A percentile compares a stretch with the other conserved stretches of the same genome.
phyloP scores from a whole-genome alignment of 2,888 invertebrate genomes.

The Chymomyza procnemis region DNA sequence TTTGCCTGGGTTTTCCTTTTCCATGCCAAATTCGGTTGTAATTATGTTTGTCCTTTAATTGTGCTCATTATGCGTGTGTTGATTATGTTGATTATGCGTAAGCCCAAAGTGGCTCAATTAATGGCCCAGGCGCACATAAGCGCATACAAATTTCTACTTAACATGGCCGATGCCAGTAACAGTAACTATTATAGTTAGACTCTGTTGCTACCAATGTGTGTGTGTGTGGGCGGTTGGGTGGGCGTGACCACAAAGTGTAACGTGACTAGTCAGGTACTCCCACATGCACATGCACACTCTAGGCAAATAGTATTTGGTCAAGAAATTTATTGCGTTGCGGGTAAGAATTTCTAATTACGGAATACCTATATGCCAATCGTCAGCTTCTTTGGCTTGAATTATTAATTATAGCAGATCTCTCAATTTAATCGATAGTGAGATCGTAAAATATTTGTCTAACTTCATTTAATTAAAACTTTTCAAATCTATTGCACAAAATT shows the following conservation, averaged over 20 bases:
- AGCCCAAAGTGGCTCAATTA: constrained; percentile 70
- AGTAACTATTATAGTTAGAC: neutral
- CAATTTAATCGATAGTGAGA: too few relatives aligned
- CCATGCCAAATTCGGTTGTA: constrained; percentile 46
- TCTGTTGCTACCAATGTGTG: neutral
- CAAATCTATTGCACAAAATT: too few relatives aligned
- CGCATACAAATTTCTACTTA: constrained; percentile 18
- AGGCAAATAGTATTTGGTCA: too few relatives aligned
- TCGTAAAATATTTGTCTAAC: too few relatives aligned
- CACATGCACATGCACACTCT: neutral
- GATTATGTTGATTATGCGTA: constrained; percentile 48
- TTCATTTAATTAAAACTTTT: too few relatives aligned
- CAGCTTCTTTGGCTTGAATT: too few relatives aligned
- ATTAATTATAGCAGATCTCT: too few relatives aligned
- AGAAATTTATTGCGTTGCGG: too few relatives aligned
- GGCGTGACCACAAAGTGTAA: neutral
- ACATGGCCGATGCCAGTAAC: neutral
- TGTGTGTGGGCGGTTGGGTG: neutral
- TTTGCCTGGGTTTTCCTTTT: constrained; percentile 9
- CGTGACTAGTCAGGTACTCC: neutral
- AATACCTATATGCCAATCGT: too few relatives aligned
- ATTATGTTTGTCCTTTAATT: constrained; percentile 72
- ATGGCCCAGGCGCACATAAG: constrained; percentile 36
- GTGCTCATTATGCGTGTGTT: constrained; percentile 66
- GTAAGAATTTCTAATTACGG: too few relatives aligned